Evolutionary conservation across 2,888 invertebrate species (phyloP), one percentile per base, ranked within the genome.

Genomic region (Tenodera sinensis): DNA sequence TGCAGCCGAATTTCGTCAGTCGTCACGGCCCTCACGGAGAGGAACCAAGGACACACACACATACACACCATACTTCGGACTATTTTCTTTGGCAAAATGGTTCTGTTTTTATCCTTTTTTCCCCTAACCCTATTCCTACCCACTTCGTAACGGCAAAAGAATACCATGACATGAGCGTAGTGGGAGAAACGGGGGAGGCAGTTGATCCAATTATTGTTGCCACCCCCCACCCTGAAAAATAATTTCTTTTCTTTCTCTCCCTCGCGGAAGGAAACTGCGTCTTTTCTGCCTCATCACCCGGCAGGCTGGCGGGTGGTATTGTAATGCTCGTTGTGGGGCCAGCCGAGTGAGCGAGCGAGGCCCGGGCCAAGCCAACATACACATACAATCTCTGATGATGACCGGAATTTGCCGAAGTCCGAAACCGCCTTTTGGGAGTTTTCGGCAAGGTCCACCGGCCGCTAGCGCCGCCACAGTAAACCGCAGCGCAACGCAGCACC

Each of bases 21-120:
- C 85, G 89, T 81, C 88, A 54, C 88, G 42, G 88, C 84, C 83
- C 54, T 83, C 83, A 81, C 83, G 47, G 47, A 84, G 88, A 87
- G 83, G 84, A 87, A 42, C 89, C 90, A 90, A 90, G 90, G 90
- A 89, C 90, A 90, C 71, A 84, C 89, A 90, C 71, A 84, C 20
- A 15, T 8, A 71, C 28, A 54, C 30, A n/a, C 30, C 81, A 83
- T 82, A 83, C 83, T 83, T 34, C 87, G 90, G 88, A 90, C 90
- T 90, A 90, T 88, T 90, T 90, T 90, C 89, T 87, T 89, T 87
- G 42, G 88, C 82, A 87, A 90, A 89, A 90, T 90, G 89, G 90
- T 89, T 89, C 89, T 89, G 86, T 89, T 88, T 88, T 87, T 88
- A 84, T 89, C 87, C 47, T 54, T 83, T 25, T 87, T 87, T 83